Base-by-base conservation (phyloP, 1,140 invertebrate species). In the Stegodyphus mimosarum region DNA sequence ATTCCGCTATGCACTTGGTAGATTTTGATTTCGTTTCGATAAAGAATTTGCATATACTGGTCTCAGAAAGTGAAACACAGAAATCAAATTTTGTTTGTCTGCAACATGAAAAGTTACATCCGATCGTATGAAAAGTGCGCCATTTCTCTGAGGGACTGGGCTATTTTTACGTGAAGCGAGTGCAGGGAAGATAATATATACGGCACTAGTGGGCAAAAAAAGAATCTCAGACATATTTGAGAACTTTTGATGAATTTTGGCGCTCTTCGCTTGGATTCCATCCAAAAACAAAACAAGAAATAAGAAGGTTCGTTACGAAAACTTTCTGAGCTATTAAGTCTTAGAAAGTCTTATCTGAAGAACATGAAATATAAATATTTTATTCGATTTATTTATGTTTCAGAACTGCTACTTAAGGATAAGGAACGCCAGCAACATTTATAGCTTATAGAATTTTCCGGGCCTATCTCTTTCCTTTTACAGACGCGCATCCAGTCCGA, bases 181-280 rank as follows among this genome's bases (percentile, higher is more conserved):
- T 73, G 66, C 15, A 83, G 70, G 17, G 79, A 83, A 83, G 71
- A 83, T 66, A 83, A 72, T 83, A 73, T 74, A 83, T 74, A 83
- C 79, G 79, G 70, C 79, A 66, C 53, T 74, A 74, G 55, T 60
- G 60, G 60, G n/a, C 60, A 15, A 75, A 76, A 84, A 84, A 84
- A 84, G 73, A 84, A 84, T 84, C 81, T 67, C 81, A 76, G 73
- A 76, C 73, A 76, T 75, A 84, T 84, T 84, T 52, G 81, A 84
- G 72, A 70, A 84, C 50, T 84, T 84, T 84, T 84, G 81, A 84
- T 84, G 81, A 84, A 84, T 84, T 84, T 84, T 84, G 72, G 71
- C 55, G 81, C 49, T 75, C 66, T 84, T 84, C 81, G 18, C 63
- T 60, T 84, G 81, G 81, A 84, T 52, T 50, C 7, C 33, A 60